These are phyloP conservation scores for Cerceris rybyensis DNA, from an alignment of 2,888 invertebrate genomes.

Conservation along the genomic window DNA sequence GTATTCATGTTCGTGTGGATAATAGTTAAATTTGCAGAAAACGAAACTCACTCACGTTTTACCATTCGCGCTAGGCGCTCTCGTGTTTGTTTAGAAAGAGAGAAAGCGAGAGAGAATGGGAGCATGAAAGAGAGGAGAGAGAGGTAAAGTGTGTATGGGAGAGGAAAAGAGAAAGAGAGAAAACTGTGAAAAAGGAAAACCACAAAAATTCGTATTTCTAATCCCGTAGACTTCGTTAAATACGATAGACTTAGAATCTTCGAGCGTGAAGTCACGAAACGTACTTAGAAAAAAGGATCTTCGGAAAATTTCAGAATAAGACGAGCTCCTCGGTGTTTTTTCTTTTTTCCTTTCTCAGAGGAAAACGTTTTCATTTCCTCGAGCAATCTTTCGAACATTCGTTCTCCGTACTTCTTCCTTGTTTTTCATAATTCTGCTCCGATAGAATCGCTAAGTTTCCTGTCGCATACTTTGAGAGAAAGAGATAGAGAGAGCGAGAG, in stretches of 20 bases:
- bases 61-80: conserved; percentile 69
- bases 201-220: conserved; percentile 57
- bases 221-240: conserved; percentile 68
- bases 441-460: too few species aligned
- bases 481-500: too few species aligned
- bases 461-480: too few species aligned
- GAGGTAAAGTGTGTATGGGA: background rate
- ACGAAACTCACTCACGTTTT: conserved; percentile 44
- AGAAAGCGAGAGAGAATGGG: conserved; percentile 31
- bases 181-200: background rate
- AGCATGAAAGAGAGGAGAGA: conserved; percentile 22
- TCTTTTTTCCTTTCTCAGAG: background rate
- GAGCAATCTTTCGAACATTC: too few species aligned
- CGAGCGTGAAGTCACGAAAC: conserved; percentile 1
- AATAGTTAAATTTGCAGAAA: conserved; percentile 37
- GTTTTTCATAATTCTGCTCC: too few species aligned
- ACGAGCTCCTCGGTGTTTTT: background rate
- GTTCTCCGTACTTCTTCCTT: too few species aligned
- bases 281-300: background rate
- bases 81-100: conserved; percentile 74
- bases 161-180: background rate
- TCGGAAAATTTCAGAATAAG: background rate
- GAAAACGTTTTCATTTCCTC: too few species aligned
- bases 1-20: conserved; percentile 37
- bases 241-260: conserved; percentile 65